These are phyloP conservation scores for Cryptocheilus praepositus DNA, from an alignment of 2,888 invertebrate species.

Conservation along the genomic window DNA sequence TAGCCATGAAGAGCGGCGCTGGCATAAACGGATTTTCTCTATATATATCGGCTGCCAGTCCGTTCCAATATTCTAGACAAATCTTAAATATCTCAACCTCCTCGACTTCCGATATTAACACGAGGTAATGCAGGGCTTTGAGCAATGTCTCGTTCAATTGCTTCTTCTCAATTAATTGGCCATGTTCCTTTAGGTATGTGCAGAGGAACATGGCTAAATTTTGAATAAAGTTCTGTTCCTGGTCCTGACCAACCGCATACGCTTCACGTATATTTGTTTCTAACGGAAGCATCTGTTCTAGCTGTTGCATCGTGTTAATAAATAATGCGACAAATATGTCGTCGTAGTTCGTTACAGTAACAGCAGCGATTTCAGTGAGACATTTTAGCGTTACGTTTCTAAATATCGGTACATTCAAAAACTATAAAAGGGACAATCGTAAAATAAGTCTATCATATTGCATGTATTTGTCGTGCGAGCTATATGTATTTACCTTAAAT, in stretches of 20 bases:
- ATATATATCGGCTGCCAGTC: constrained; percentile 93
- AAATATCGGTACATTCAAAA: constrained; percentile 97
- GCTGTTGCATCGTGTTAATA: constrained; percentile 92
- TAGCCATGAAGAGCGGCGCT: constrained; percentile 70
- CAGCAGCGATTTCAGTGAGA: constrained; percentile 97
- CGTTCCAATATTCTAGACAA: constrained; percentile 99
- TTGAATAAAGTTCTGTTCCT: constrained; percentile 99
- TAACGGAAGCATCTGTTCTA: constrained; percentile 93
- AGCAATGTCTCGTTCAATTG: constrained; percentile 85
- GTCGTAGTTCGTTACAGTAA: constrained; percentile 92
- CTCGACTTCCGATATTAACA: constrained; percentile 97
- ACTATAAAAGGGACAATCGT: constrained; percentile 76
- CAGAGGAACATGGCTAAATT: constrained; percentile 98
- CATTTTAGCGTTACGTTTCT: constrained; percentile 98
- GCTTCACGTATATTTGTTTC: constrained; percentile 95
- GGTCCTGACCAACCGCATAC: constrained; percentile 94
- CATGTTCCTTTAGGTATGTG: constrained; percentile 97
- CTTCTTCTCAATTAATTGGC: constrained; percentile 89
- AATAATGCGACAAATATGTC: constrained; percentile 94
- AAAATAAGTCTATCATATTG: background rate
- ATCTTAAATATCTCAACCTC: constrained; percentile 99
- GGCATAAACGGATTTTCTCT: constrained; percentile 86
- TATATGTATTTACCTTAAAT: constrained; percentile 80
- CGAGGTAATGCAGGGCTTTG: constrained; percentile 90
- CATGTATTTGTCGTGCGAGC: background rate